These are phyloP conservation scores for Nomada fabriciana DNA, from an alignment of 2,888 invertebrate species.

Conservation along the genomic window DNA sequence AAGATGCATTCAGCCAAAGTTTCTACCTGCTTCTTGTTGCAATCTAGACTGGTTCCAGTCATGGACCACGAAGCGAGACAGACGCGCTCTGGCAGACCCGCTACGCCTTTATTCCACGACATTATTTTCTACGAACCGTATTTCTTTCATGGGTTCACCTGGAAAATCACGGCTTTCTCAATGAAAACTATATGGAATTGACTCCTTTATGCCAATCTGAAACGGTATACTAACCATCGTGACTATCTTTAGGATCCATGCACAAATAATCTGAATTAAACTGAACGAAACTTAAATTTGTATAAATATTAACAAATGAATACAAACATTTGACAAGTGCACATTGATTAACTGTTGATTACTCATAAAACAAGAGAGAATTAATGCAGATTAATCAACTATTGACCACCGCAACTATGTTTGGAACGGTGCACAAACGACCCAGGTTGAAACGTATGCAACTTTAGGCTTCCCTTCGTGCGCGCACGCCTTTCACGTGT, in stretches of 20 bases:
- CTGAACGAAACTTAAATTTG: no score
- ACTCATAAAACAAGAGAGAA: no score
- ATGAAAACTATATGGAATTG: background rate
- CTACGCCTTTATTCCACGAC: slow-evolving; percentile 48
- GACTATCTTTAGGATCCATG: no score
- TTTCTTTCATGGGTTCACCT: slow-evolving; percentile 26
- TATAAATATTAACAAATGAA: no score
- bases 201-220: background rate
- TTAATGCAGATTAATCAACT: background rate
- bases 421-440: slow-evolving; percentile 24
- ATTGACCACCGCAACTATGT: slow-evolving; percentile 33
- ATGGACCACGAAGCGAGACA: slow-evolving; percentile 65
- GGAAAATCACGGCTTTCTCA: slow-evolving; percentile 17
- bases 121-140: slow-evolving; percentile 54
- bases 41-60: slow-evolving; percentile 67
- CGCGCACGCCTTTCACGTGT: slow-evolving; percentile 49
- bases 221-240: background rate
- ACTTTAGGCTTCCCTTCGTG: slow-evolving; percentile 41
- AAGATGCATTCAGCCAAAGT: slow-evolving; percentile 38
- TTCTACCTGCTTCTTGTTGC: slow-evolving; percentile 51
- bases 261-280: no score
- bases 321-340: background rate
- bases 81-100: slow-evolving; percentile 58
- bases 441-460: slow-evolving; percentile 24
- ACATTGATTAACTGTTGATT: background rate